Evolutionary conservation across 2,113 vertebrate species (phyloP).

Genomic region (Oncorhynchus kisutch): DNA sequence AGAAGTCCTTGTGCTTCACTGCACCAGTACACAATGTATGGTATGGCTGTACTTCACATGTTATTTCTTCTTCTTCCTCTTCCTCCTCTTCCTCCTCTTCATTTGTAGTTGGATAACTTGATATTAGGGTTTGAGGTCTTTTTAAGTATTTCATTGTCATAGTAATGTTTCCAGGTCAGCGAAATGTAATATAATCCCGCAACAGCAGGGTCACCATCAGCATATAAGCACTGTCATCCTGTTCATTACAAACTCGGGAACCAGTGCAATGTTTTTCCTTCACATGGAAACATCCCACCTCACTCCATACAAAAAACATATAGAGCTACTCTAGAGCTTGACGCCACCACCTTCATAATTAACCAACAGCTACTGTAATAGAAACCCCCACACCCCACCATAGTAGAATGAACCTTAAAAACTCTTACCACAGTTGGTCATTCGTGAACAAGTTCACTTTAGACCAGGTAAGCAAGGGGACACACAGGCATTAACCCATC

Average conservation of each 20-base stretch:
- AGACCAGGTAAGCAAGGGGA: not conserved
- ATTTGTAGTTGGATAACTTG: conserved; percentile 16
- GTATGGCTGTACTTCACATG: conserved; percentile 73
- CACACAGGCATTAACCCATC: not conserved
- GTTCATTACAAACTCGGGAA: conserved; percentile 48
- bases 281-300: conserved; percentile 33
- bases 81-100: conserved; percentile 19
- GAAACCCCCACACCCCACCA: conserved; percentile 22
- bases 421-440: not conserved
- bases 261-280: conserved; percentile 62
- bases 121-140: conserved; percentile 40
- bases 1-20: conserved; percentile 59
- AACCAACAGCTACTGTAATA: conserved; percentile 42
- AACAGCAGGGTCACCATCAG: conserved; percentile 19
- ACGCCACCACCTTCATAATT: conserved; percentile 27
- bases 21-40: conserved; percentile 71
- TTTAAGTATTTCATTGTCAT: conserved; percentile 18
- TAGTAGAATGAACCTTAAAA: not conserved
- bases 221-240: conserved; percentile 38
- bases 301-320: conserved; percentile 25
- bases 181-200: conserved; percentile 21
- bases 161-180: conserved; percentile 11
- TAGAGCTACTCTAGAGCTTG: conserved; percentile 21
- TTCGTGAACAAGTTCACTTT: not conserved
- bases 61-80: conserved; percentile 31